phyloP scores from a whole-genome alignment of 1,140 invertebrate species.

The Lordiphosa clarofinis region DNA sequence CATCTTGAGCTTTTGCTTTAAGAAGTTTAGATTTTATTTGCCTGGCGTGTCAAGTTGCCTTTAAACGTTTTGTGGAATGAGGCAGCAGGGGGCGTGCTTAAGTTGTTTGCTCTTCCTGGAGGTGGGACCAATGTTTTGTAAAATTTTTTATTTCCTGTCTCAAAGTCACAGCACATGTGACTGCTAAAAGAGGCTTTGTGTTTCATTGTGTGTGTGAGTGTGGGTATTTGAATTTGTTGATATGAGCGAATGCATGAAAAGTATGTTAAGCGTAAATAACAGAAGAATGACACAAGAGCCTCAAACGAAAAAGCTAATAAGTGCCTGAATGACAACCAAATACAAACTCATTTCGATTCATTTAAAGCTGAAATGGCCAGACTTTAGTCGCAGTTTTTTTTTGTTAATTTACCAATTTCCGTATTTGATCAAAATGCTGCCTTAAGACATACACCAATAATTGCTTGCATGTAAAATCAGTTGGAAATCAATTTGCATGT shows the following conservation, averaged over 20 bases:
- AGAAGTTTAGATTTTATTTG: slow-evolving; percentile 64
- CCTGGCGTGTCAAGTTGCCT: slow-evolving; percentile 65
- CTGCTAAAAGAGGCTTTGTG: slow-evolving; percentile 28
- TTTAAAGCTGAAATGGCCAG: too few relatives aligned
- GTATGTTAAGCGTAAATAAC: slow-evolving; percentile 46
- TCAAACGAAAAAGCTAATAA: slow-evolving; percentile 4
- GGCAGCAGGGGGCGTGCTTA: slow-evolving; percentile 23
- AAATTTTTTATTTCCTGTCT: slow-evolving; percentile 67
- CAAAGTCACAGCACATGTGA: slow-evolving; percentile 33
- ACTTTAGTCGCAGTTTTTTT: too few relatives aligned
- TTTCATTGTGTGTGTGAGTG: slow-evolving; percentile 27
- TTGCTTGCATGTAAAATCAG: too few relatives aligned
- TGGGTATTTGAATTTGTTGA: slow-evolving; percentile 14
- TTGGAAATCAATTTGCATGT: too few relatives aligned
- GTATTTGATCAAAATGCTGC: too few relatives aligned
- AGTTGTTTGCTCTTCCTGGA: slow-evolving; percentile 51
- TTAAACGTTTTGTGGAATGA: slow-evolving; percentile 37
- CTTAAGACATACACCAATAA: too few relatives aligned
- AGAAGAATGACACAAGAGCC: slow-evolving; percentile 14
- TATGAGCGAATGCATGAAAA: slow-evolving; percentile 48
- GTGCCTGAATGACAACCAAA: background rate
- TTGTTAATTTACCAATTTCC: too few relatives aligned
- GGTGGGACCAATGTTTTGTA: slow-evolving; percentile 56
- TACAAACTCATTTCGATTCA: too few relatives aligned
- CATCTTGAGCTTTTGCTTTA: slow-evolving; percentile 30